Evolutionary conservation across 2,888 invertebrate species (phyloP).

Genomic region (Scaptomyza flava): DNA sequence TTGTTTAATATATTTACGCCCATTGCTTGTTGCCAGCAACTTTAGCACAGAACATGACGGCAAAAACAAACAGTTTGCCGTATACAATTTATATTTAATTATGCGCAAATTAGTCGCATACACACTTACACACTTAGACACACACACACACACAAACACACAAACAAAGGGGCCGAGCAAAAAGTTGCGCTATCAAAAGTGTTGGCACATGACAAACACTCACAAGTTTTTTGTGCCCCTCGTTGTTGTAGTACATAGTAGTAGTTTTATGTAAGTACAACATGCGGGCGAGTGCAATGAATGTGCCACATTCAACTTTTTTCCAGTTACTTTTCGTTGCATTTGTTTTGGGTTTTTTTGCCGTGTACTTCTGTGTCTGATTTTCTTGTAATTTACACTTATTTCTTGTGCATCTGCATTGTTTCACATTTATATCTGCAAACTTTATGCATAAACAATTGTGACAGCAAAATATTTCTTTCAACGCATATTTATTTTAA

Average conservation of each 20-base stretch:
- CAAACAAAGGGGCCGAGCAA: slow-evolving; percentile 33
- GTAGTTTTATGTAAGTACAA: slow-evolving; percentile 30
- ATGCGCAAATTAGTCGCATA: slow-evolving; percentile 79
- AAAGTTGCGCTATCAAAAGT: slow-evolving; percentile 60
- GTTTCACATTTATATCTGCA: not conserved
- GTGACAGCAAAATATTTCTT: not conserved
- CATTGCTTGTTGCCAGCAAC: slow-evolving; percentile 69
- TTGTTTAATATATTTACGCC: slow-evolving; percentile 80
- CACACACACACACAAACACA: slow-evolving; percentile 9
- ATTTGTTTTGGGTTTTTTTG: slow-evolving; percentile 10
- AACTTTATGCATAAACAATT: too few relatives aligned
- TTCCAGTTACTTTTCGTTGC: slow-evolving; percentile 5
- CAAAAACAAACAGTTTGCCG: slow-evolving; percentile 69
- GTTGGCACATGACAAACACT: slow-evolving; percentile 80
- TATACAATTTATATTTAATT: slow-evolving; percentile 82
- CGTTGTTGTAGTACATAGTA: not conserved
- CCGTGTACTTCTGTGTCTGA: slow-evolving; percentile 26
- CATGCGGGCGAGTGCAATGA: slow-evolving; percentile 44
- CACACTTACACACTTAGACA: slow-evolving; percentile 14
- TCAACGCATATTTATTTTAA: not conserved
- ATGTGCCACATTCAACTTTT: slow-evolving; percentile 25
- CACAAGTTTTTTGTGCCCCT: slow-evolving; percentile 63
- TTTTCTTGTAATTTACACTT: slow-evolving; percentile 66
- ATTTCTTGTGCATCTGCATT: slow-evolving; percentile 52
- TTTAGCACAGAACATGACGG: slow-evolving; percentile 26